These are phyloP conservation scores for Dermochelys coriacea DNA, from an alignment of 2,797 vertebrate species.

Conservation along the genomic window DNA sequence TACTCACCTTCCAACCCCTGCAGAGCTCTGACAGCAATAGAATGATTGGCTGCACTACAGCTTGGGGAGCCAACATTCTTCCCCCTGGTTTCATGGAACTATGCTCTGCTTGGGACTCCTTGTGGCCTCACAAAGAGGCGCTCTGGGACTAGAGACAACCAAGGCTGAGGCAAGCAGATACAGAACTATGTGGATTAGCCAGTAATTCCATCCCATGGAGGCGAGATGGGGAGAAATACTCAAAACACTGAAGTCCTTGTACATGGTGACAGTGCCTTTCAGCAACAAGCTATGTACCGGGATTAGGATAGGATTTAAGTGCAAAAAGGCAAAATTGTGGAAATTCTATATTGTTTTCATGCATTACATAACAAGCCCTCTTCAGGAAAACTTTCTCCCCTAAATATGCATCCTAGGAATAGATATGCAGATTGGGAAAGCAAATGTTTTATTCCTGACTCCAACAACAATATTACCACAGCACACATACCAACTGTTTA, in stretches of 20 bases:
- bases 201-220: background rate
- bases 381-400: background rate
- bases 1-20: background rate
- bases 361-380: conserved; percentile 46
- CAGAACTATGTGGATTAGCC: rapidly evolving
- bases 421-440: conserved; percentile 59
- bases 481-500: background rate
- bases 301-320: conserved; percentile 21
- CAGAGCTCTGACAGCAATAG: background rate
- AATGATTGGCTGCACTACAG: background rate
- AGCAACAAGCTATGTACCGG: background rate
- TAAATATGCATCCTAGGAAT: conserved; percentile 52
- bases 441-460: conserved; percentile 59
- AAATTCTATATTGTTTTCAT: conserved; percentile 33
- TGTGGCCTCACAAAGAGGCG: rapidly evolving
- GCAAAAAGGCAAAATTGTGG: background rate
- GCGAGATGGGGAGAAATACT: background rate
- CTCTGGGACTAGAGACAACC: rapidly evolving
- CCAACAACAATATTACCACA: conserved; percentile 22
- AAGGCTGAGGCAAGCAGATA: background rate
- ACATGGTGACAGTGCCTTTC: background rate
- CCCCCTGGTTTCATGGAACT: background rate
- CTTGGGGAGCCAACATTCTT: background rate
- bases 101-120: background rate
- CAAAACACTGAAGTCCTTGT: background rate